Conservation (phyloP, 2,888 invertebrate genomes). For the Lasioglossum villosulum region DNA sequence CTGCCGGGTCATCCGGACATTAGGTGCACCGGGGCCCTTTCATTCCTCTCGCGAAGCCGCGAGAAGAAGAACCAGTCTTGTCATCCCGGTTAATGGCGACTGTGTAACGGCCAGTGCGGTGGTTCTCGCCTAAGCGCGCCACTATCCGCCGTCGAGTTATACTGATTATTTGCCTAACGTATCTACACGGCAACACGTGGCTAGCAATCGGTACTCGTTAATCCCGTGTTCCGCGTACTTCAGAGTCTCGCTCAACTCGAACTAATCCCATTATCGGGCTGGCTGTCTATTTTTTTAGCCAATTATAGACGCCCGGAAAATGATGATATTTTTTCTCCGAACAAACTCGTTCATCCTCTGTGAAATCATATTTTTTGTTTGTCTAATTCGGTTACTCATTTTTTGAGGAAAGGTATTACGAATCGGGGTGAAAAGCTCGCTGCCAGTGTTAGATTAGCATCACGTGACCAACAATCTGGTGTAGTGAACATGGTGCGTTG, state of each 20-base stretch:
- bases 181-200: not conserved
- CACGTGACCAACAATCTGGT: not conserved
- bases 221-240: not conserved
- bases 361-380: not conserved
- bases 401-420: not conserved
- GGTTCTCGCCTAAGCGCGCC: slow-evolving; percentile 4
- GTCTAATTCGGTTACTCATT: not conserved
- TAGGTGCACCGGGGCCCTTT: slow-evolving; percentile 29
- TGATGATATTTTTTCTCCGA: not conserved
- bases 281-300: not conserved
- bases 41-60: slow-evolving; percentile 6
- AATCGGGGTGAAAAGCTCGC: too few species aligned
- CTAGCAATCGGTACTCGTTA: slow-evolving; percentile 1
- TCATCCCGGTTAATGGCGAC: slow-evolving; percentile 57
- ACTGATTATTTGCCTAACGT: slow-evolving; percentile 11
- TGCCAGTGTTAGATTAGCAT: too few species aligned
- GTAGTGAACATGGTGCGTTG: too few species aligned
- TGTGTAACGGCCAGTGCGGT: slow-evolving; percentile 17
- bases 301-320: not conserved
- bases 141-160: not conserved
- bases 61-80: slow-evolving; percentile 44
- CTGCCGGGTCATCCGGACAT: slow-evolving; percentile 50
- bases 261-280: not conserved
- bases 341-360: not conserved
- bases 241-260: not conserved